These are phyloP conservation scores for Epinephelus cyanopodus DNA, from an alignment of 2,113 vertebrate species.

Conservation along the genomic window DNA sequence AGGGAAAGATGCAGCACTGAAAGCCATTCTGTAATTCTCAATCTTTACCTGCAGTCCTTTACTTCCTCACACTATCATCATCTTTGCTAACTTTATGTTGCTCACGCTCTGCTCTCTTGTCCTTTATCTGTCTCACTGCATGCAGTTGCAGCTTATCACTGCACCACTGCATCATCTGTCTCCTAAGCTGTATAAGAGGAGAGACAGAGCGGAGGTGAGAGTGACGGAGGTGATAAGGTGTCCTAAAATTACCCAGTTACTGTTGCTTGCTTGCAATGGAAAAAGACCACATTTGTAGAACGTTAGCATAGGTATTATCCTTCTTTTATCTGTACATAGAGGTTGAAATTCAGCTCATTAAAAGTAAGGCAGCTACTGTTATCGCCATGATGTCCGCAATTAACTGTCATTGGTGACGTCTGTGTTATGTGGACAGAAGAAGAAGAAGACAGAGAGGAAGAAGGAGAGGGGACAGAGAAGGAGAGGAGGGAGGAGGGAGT, in stretches of 20 bases:
- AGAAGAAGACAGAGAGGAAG: background rate
- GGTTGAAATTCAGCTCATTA: background rate
- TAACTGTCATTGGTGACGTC: too few relatives aligned
- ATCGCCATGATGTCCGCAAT: too few relatives aligned
- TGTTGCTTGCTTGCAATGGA: background rate
- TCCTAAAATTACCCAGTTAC: background rate
- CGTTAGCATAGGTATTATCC: background rate
- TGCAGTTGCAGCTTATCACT: slow-evolving; percentile 14
- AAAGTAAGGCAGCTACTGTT: too few relatives aligned
- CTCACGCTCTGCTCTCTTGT: background rate
- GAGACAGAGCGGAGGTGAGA: background rate
- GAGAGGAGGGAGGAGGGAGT: slow-evolving; percentile 12
- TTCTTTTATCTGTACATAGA: background rate
- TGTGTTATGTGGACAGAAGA: too few relatives aligned
- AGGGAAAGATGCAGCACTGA: background rate
- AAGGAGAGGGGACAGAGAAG: background rate
- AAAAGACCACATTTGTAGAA: background rate
- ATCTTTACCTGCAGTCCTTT: background rate
- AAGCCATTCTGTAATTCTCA: background rate
- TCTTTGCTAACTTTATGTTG: background rate
- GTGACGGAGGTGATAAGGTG: background rate
- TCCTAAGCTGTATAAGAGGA: background rate
- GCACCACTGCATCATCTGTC: slow-evolving; percentile 26
- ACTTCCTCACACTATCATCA: background rate
- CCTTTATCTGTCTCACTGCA: slow-evolving; percentile 7